Evolutionary conservation across 2,113 vertebrate species (phyloP).

Genomic region (Pachyramphus minor): DNA sequence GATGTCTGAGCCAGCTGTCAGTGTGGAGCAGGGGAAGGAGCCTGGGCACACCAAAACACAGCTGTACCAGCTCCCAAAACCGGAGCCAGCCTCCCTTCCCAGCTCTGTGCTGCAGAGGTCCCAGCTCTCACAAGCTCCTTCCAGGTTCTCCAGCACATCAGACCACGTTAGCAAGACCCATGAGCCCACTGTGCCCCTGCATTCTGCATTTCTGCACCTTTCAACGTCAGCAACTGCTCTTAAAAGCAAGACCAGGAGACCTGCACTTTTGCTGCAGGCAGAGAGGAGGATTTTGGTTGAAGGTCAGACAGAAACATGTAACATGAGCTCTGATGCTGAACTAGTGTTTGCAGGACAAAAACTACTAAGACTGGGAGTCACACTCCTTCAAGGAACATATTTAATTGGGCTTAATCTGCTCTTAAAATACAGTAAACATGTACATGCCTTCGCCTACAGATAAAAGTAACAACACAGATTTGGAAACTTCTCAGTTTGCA

Average conservation of each 20-base stretch:
- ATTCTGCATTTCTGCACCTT: background rate
- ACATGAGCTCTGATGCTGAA: background rate
- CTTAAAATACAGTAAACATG: background rate
- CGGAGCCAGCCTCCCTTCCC: background rate
- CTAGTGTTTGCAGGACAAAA: background rate
- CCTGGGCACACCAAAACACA: background rate
- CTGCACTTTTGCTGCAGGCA: background rate
- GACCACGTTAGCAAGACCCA: fast-evolving
- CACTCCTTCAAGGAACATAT: background rate
- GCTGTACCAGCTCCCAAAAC: background rate
- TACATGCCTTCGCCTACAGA: background rate
- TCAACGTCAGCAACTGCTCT: background rate
- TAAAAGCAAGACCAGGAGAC: background rate
- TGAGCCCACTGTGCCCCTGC: background rate
- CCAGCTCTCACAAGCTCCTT: background rate
- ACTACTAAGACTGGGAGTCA: background rate
- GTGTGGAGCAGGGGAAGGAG: background rate
- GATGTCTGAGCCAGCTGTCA: background rate
- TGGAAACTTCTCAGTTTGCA: background rate
- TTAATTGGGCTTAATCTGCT: background rate
- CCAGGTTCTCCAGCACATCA: background rate
- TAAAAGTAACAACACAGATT: background rate
- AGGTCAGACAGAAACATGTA: fast-evolving
- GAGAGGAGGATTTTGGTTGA: background rate
- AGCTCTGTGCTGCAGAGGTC: background rate